A percentile compares a stretch with the other conserved stretches of the same genome.
Conservation (phyloP, 1,140 invertebrate genomes). For the Octopus sinensis region DNA sequence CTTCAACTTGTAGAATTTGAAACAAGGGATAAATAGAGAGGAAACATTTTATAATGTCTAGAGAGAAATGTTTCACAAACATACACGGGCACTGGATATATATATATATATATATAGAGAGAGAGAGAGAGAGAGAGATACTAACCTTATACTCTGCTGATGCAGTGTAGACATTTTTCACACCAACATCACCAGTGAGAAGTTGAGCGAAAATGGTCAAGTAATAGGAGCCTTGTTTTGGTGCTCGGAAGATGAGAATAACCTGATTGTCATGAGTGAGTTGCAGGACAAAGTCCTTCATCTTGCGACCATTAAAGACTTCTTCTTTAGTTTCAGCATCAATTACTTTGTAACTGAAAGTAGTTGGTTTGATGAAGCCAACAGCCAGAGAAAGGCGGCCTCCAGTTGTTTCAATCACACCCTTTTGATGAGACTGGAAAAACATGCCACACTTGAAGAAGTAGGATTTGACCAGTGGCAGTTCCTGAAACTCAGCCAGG, state of each 20-base stretch:
- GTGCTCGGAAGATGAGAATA: conserved; percentile 52
- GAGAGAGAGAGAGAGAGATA: too few relatives aligned
- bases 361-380: conserved; percentile 53
- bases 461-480: conserved; percentile 57
- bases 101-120: too few relatives aligned
- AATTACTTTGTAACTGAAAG: conserved; percentile 56
- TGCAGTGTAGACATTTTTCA: conserved; percentile 55
- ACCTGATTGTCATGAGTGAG: conserved; percentile 51
- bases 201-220: conserved; percentile 56
- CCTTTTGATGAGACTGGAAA: conserved; percentile 55
- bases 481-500: conserved; percentile 54
- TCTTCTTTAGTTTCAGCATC: conserved; percentile 50
- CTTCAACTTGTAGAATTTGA: too few relatives aligned
- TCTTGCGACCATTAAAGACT: conserved; percentile 47
- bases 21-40: too few relatives aligned
- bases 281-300: conserved; percentile 55
- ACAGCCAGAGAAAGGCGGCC: conserved; percentile 51
- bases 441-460: conserved; percentile 58
- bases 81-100: too few relatives aligned
- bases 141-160: conserved; percentile 21
- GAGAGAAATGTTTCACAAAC: too few relatives aligned
- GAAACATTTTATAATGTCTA: too few relatives aligned
- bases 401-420: conserved; percentile 49
- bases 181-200: conserved; percentile 46
- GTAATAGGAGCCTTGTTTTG: conserved; percentile 53